Evolutionary conservation across 2,113 vertebrate genomes (phyloP).

Genomic region (Pseudorhombus dupliciocellatus): DNA sequence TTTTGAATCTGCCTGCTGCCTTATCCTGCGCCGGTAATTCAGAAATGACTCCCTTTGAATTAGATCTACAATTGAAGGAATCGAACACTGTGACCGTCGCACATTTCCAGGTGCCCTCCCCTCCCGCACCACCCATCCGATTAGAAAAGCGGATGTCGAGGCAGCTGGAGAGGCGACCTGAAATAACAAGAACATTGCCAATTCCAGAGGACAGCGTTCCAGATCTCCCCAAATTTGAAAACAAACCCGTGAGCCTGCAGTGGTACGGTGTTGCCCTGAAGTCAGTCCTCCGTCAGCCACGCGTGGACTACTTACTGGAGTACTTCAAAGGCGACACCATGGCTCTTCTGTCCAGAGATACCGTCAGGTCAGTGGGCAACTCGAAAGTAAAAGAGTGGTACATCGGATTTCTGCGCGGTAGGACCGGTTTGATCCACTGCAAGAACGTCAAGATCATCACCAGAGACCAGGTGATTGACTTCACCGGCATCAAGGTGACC

Average conservation of each 20-base stretch:
- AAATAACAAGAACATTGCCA: conserved; percentile 70
- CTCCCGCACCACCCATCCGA: conserved; percentile 85
- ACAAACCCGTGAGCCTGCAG: conserved; percentile 82
- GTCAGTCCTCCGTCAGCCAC: conserved; percentile 89
- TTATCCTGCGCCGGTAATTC: conserved; percentile 79
- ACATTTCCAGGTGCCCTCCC: conserved; percentile 85
- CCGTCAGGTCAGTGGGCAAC: conserved; percentile 91
- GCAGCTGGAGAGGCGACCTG: conserved; percentile 71
- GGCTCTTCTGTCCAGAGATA: conserved; percentile 89
- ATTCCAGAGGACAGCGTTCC: conserved; percentile 78
- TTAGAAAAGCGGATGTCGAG: conserved; percentile 76
- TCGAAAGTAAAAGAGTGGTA: conserved; percentile 97
- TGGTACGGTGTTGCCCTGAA: conserved; percentile 90
- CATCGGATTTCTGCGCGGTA: conserved; percentile 88
- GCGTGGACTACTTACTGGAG: conserved; percentile 92
- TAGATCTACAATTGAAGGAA: conserved; percentile 82
- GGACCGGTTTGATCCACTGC: conserved; percentile 91
- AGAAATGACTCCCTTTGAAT: conserved; percentile 85
- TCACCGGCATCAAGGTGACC: conserved; percentile 80
- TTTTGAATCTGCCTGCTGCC: conserved; percentile 81
- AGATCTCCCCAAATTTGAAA: conserved; percentile 85
- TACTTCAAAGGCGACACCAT: conserved; percentile 97
- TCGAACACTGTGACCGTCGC: conserved; percentile 68
- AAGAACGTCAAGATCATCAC: conserved; percentile 93
- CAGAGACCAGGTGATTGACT: conserved; percentile 89